Conservation (phyloP, 1,140 invertebrate species). For the Megalonaias nervosa region DNA sequence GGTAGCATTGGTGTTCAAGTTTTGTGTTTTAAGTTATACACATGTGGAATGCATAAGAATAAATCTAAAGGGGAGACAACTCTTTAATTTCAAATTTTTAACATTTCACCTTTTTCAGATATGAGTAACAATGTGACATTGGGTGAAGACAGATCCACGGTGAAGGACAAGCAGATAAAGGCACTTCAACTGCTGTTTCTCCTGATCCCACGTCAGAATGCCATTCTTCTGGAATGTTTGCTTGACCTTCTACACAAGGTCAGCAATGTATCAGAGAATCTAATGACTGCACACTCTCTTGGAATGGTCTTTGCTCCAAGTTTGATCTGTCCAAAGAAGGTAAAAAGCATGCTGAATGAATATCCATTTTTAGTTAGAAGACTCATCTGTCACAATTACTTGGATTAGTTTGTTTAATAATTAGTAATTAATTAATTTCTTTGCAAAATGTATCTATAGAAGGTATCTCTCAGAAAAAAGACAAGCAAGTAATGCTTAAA, state of each 20-base stretch:
- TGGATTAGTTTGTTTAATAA: too few relatives aligned
- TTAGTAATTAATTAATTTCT: too few relatives aligned
- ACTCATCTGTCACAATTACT: too few relatives aligned
- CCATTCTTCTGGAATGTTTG: constrained; percentile 82
- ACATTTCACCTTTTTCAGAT: constrained; percentile 52
- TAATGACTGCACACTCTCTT: constrained; percentile 91
- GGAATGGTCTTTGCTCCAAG: constrained; percentile 94
- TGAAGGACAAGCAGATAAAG: constrained; percentile 76
- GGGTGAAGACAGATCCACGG: constrained; percentile 40
- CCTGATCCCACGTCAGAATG: constrained; percentile 83
- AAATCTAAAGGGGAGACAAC: too few relatives aligned
- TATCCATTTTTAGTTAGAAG: too few relatives aligned
- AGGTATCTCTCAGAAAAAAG: too few relatives aligned
- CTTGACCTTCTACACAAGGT: constrained; percentile 84
- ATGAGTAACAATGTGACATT: constrained; percentile 64
- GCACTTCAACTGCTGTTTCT: constrained; percentile 87
- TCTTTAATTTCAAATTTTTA: too few relatives aligned
- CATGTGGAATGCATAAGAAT: too few relatives aligned
- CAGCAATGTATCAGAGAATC: constrained; percentile 81
- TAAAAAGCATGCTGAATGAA: constrained; percentile 48
- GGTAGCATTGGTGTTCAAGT: too few relatives aligned
- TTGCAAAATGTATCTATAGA: too few relatives aligned
- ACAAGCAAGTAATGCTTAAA: too few relatives aligned
- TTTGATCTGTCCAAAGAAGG: constrained; percentile 89
- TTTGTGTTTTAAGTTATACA: too few relatives aligned